Base-by-base conservation (phyloP, 1,140 invertebrate species). In the Cotesia vestalis region DNA sequence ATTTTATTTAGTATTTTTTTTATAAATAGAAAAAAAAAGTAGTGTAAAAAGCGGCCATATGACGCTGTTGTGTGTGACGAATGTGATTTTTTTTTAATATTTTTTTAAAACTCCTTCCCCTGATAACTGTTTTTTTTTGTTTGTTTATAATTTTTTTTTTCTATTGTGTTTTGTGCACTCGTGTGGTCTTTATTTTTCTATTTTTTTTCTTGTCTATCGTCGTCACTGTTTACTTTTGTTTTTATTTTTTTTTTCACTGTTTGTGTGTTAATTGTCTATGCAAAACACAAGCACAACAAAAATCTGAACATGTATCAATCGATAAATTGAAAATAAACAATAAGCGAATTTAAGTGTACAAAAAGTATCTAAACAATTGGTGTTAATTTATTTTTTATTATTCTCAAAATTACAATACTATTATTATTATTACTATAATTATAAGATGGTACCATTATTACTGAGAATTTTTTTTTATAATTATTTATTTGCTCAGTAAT, bases 311-410 rank as follows among this genome's bases (percentile, higher is more conserved):
- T 73, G 53, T 38, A 63, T 52, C 55, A 51, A 60, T 27, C 27
- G 71, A 77, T 69, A 76, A 66, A 12, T 66, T 66, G 61, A 66
- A 73, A 55, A 75, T 71, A 73, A 69, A 71, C 40, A 72, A 76
- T 61, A 74, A 73, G 61, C 69, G 73, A 59, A 72, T 73, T 67
- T 64, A 71, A 75, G 68, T 72, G 61, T 46, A 46, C 40, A 60
- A 52, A 34, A 66, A 76, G 27, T 27, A 27, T 27, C 27, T 27
- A 27, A 62, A 69, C n/a, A 73, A 75, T 55, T 76, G 8, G 12
- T 51, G n/a, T 5, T n/a, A 67, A 52, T 40, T 36, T 52, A 57
- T 68, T 20, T 34, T 17, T 34, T 20, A 34, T 11, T 46, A 3
- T 46, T 46, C 5, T 6, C 2, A 6, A 46, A 46, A 46, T 46